Evolutionary conservation across 2,113 vertebrate genomes (phyloP).

Genomic region (Mixornis gularis): DNA sequence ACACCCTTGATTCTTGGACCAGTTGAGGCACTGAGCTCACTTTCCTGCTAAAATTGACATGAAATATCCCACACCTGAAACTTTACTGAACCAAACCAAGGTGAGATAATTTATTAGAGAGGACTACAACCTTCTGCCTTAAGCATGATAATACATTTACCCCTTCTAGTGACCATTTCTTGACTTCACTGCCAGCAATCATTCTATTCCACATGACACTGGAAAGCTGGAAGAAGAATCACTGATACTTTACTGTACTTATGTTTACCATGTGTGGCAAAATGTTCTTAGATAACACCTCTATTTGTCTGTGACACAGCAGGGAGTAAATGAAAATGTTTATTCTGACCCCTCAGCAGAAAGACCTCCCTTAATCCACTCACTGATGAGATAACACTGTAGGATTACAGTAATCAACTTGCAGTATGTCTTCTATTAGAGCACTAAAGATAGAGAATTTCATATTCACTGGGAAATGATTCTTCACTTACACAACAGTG

Average conservation of each 20-base stretch:
- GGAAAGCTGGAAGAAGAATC: neutral
- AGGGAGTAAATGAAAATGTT: slow-evolving; percentile 77
- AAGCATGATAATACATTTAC: neutral
- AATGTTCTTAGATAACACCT: slow-evolving; percentile 59
- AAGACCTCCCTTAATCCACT: slow-evolving; percentile 75
- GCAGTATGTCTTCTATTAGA: slow-evolving; percentile 70
- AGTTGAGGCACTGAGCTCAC: neutral
- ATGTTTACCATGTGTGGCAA: slow-evolving; percentile 58
- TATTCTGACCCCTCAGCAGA: slow-evolving; percentile 73
- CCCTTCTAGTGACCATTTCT: neutral
- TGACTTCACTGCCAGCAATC: neutral
- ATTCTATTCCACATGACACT: neutral
- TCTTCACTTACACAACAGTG: slow-evolving; percentile 65
- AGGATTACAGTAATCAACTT: slow-evolving; percentile 78
- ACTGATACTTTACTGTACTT: neutral
- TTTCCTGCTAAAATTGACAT: neutral
- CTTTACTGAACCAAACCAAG: neutral
- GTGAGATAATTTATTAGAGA: neutral
- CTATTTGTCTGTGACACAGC: slow-evolving; percentile 73
- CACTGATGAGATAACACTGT: slow-evolving; percentile 73
- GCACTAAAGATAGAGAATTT: slow-evolving; percentile 63
- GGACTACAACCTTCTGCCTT: neutral
- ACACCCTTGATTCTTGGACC: neutral
- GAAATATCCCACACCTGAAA: neutral
- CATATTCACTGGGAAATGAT: slow-evolving; percentile 49